Base-by-base conservation (phyloP, 2,888 invertebrate species). In the Griposia aprilina region DNA sequence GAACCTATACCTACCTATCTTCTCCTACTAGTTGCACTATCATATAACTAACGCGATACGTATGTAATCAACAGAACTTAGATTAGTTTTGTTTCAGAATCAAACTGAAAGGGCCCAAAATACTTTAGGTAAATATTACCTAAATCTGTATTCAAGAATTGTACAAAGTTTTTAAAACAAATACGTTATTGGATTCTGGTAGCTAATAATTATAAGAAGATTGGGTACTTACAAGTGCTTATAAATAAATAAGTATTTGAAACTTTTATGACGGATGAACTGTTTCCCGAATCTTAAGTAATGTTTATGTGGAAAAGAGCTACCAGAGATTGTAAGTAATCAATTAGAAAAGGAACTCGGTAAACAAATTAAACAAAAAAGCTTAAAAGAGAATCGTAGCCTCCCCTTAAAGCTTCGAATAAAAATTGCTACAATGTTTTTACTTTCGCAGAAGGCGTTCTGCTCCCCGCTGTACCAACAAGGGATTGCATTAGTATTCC, bases 401-500 rank as follows among this genome's bases (percentile, higher is more conserved):
- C 36, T 60, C 57, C 20, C 59, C 59, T 70, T 78, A 78, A 86
- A 73, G 76, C 60, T 76, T 66, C 17, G 26, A 83, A 83, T 83
- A 86, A 86, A 86, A 88, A 76, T 78, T 69, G 79, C 72, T 78
- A 65, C 79, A 86, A 81, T 80, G 84, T 81, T 74, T 80, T 75
- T 76, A 66, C 69, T 83, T 77, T 70, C 57, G 65, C 82, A 74
- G 55, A 74, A 72, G 59, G 48, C 78, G 76, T 67, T 69, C 71
- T 60, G 63, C 60, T 70, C 72, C 59, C 63, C 74, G 59, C 74
- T 73, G 77, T 83, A 77, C 84, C 78, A 87, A 83, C 83, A 84
- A 76, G 84, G 76, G 73, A 81, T 79, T 67, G 68, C 79, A 89
- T 89, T 87, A 89, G 89, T 88, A 89, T 88, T 86, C 89, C 69